These are phyloP conservation scores for Notamacropus eugenii DNA, from an alignment of 2,797 vertebrate species.

Conservation along the genomic window DNA sequence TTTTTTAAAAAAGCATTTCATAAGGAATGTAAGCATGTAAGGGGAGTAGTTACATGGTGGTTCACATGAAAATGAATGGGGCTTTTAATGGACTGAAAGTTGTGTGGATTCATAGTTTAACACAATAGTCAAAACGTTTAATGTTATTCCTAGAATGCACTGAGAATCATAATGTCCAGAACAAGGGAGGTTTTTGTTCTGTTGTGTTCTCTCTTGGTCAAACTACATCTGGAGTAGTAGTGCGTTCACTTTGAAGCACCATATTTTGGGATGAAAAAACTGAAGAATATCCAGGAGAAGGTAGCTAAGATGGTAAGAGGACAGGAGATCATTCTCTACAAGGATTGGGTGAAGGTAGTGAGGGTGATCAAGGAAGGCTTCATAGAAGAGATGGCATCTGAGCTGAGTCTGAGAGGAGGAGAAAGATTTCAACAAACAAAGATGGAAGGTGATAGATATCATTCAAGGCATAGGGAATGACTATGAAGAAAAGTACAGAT, in stretches of 20 bases:
- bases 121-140: neutral
- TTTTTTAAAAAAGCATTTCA: neutral
- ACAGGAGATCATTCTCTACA: neutral
- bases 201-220: neutral
- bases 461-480: neutral
- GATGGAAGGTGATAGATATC: neutral
- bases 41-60: neutral
- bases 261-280: neutral
- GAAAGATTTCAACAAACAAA: neutral
- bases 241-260: neutral
- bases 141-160: neutral
- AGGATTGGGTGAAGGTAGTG: neutral
- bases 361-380: neutral
- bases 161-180: neutral
- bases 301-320: neutral
- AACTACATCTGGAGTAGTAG: neutral
- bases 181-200: neutral
- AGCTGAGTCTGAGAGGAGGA: neutral
- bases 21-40: neutral
- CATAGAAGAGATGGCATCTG: neutral
- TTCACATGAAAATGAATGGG: neutral
- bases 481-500: neutral
- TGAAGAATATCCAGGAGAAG: neutral
- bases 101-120: neutral
- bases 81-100: neutral